These are phyloP conservation scores for Cheilosia impressa DNA, from an alignment of 2,888 invertebrate genomes.

Conservation along the genomic window DNA sequence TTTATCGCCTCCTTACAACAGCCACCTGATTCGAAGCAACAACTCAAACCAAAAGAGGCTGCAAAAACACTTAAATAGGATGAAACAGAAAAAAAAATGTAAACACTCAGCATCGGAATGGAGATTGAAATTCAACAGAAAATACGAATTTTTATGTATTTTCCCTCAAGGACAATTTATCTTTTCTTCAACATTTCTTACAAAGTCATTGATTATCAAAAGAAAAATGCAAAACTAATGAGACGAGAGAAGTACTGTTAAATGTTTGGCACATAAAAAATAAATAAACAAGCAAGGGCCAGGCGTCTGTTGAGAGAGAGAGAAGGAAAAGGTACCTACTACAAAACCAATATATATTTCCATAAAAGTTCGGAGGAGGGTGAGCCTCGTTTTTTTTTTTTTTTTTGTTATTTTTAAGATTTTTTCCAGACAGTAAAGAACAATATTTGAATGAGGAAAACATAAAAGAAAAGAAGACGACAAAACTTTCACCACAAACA, in stretches of 20 bases:
- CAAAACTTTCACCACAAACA: conserved; percentile 1
- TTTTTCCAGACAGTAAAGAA: conserved; percentile 15
- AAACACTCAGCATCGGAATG: too few relatives aligned
- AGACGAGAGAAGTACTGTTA: conserved; percentile 26
- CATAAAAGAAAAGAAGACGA: background rate
- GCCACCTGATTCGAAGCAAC: too few relatives aligned
- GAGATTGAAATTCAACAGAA: too few relatives aligned
- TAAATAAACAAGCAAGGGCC: too few relatives aligned
- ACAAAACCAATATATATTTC: too few relatives aligned
- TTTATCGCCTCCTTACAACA: too few relatives aligned
- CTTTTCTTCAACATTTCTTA: background rate
- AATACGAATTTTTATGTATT: too few relatives aligned
- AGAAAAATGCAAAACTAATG: conserved; percentile 31
- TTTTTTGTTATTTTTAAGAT: background rate
- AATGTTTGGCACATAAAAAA: conserved; percentile 21
- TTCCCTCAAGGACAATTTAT: background rate
- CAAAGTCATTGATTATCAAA: conserved; percentile 30
- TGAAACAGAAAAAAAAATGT: too few relatives aligned
- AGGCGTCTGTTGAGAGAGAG: too few relatives aligned
- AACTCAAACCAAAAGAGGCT: too few relatives aligned
- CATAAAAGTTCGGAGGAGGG: background rate
- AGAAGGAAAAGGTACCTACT: too few relatives aligned
- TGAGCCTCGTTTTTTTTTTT: background rate
- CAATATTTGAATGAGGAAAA: background rate
- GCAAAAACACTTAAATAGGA: too few relatives aligned